Evolutionary conservation across 2,888 invertebrate genomes (phyloP).

Genomic region (Xiphydria camelus): DNA sequence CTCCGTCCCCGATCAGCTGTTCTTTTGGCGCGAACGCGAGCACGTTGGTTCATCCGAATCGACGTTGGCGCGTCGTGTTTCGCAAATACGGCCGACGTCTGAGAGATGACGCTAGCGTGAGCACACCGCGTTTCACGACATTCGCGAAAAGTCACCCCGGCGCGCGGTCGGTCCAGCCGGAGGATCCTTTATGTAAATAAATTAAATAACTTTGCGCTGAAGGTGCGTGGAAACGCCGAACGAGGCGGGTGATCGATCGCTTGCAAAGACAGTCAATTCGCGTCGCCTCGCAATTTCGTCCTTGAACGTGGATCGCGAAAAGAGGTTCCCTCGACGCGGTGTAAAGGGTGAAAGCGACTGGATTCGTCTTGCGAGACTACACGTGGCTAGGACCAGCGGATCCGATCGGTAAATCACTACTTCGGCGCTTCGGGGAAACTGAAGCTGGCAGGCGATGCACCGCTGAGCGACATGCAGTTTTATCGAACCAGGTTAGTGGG

Average conservation of each 20-base stretch:
- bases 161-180: conserved; percentile 3
- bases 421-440: not conserved
- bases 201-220: not conserved
- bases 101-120: too few relatives aligned
- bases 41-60: too few relatives aligned
- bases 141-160: conserved; percentile 9
- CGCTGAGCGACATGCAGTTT: conserved; percentile 28
- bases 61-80: too few relatives aligned
- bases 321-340: not conserved
- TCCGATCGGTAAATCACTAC: not conserved
- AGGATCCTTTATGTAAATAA: conserved; percentile 17
- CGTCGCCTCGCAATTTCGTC: too few relatives aligned
- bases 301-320: not conserved
- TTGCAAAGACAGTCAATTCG: not conserved
- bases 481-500: conserved; percentile 27
- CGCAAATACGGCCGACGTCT: too few relatives aligned
- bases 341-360: not conserved
- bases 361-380: not conserved
- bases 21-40: too few relatives aligned
- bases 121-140: too few relatives aligned
- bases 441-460: conserved; percentile 20
- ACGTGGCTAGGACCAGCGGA: too few relatives aligned
- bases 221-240: too few relatives aligned
- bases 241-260: too few relatives aligned
- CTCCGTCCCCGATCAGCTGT: too few relatives aligned